Evolutionary conservation across 2,888 invertebrate genomes (phyloP).

Genomic region (Meganola albula): DNA sequence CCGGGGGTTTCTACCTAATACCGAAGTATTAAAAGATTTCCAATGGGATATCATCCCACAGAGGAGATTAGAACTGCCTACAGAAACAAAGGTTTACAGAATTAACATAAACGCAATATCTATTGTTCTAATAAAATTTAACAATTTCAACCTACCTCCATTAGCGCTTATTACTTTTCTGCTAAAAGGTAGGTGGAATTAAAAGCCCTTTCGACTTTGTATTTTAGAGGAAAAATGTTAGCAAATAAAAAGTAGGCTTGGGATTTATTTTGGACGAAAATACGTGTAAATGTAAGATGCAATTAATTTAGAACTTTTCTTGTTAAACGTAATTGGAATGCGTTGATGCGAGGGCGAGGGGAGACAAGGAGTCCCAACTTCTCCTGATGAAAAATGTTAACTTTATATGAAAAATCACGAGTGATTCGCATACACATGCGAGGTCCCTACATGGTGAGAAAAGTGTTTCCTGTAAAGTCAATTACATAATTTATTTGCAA

Average conservation of each 20-base stretch:
- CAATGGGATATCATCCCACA: slow-evolving; percentile 29
- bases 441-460: slow-evolving; percentile 13
- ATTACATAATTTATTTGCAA: no score
- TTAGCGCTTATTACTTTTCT: no score
- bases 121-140: not conserved
- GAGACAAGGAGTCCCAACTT: slow-evolving; percentile 32
- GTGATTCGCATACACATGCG: slow-evolving; percentile 37
- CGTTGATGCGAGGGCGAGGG: slow-evolving; percentile 29
- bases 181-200: no score
- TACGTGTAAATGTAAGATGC: slow-evolving; percentile 21
- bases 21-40: slow-evolving; percentile 40
- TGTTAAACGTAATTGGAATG: slow-evolving; percentile 34
- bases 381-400: slow-evolving; percentile 49
- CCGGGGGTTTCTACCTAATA: slow-evolving; percentile 33
- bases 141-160: no score
- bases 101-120: slow-evolving; percentile 14
- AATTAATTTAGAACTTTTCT: slow-evolving; percentile 33
- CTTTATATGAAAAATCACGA: slow-evolving; percentile 41
- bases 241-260: no score
- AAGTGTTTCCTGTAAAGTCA: no score
- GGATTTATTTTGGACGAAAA: no score
- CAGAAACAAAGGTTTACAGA: slow-evolving; percentile 17
- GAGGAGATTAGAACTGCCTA: slow-evolving; percentile 31
- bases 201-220: no score
- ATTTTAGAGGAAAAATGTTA: no score